phyloP scores from a whole-genome alignment of 2,113 vertebrate genomes.

The Dinomys branickii region DNA sequence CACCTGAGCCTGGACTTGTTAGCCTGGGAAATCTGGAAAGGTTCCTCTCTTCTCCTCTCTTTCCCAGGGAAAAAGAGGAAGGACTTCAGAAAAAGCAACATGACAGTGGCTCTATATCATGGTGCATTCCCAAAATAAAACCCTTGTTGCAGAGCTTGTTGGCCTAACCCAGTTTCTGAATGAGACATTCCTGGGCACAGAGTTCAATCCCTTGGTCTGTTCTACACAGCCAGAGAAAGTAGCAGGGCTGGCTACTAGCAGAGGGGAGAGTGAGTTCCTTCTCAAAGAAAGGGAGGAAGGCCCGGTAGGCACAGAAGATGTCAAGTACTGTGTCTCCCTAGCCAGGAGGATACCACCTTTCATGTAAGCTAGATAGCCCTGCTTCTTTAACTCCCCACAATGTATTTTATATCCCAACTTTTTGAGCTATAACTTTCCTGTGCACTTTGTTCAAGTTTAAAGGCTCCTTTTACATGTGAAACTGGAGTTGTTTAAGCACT shows the following conservation, averaged over 20 bases:
- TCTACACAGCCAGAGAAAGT: not conserved
- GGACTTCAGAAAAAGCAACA: not conserved
- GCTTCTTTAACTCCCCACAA: not conserved
- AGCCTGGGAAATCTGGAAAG: not conserved
- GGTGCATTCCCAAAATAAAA: not conserved
- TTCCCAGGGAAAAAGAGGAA: not conserved
- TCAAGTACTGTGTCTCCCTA: not conserved
- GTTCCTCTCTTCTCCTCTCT: no score
- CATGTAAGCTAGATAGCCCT: not conserved
- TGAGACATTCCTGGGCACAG: not conserved
- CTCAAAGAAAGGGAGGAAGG: not conserved
- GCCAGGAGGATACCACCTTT: not conserved
- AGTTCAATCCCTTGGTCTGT: not conserved
- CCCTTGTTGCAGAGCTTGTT: not conserved
- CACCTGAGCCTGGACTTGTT: not conserved
- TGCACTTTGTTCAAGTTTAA: slow-evolving; percentile 30
- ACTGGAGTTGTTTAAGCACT: slow-evolving; percentile 11
- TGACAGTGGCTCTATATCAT: not conserved
- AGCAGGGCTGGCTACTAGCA: not conserved
- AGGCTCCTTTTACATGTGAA: slow-evolving; percentile 33
- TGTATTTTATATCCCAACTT: slow-evolving; percentile 34
- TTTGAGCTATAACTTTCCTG: not conserved
- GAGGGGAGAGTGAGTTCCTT: not conserved
- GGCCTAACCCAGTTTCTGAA: not conserved
- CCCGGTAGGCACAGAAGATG: not conserved